Base-by-base conservation (phyloP, 2,888 invertebrate genomes). In the Scotopteryx bipunctaria region DNA sequence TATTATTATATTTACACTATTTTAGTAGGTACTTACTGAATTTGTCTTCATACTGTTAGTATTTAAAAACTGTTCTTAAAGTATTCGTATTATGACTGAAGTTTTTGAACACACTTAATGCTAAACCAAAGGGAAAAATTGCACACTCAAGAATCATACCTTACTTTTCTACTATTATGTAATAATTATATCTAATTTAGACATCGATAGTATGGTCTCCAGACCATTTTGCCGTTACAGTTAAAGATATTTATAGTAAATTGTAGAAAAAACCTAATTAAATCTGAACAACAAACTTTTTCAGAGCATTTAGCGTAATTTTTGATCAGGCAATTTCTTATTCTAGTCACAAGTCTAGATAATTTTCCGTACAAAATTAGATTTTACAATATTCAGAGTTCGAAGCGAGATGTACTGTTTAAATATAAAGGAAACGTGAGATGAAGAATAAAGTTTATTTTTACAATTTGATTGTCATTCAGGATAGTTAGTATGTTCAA, bases 381-480 rank as follows among this genome's bases (percentile, higher is more conserved):
- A 66, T 74, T 72, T 75, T 70, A 70, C 59, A 62, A 62, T 70
- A 31, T 73, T 67, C 62, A 67, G 70, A 73, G 59, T 67, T 69
- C 59, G 65, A 75, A 76, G 74, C 71, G 64, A 69, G 63, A 64
- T 21, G 66, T 71, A 73, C 68, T 70, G 73, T 74, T 78, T 76
- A 76, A 72, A 76, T 69, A 69, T 67, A 71, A 61, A 71, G 70
- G 73, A 73, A 72, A 75, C 73, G 78, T 76, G 77, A 32, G 62
- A 67, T 69, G 66, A 67, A 63, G 55, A 56, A 67, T 63, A 63
- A 66, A 43, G 53, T 55, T 45, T 63, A 13, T 43, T 29, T 21
- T 19, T 44, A 44, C 13, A 36, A n/a, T 71, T 73, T 83, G 84
- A 86, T 85, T 85, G 85, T 86, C 86, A 75, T 67, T 69, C 65